Conservation (phyloP, 2,888 invertebrate species). For the Chalcis sispes region DNA sequence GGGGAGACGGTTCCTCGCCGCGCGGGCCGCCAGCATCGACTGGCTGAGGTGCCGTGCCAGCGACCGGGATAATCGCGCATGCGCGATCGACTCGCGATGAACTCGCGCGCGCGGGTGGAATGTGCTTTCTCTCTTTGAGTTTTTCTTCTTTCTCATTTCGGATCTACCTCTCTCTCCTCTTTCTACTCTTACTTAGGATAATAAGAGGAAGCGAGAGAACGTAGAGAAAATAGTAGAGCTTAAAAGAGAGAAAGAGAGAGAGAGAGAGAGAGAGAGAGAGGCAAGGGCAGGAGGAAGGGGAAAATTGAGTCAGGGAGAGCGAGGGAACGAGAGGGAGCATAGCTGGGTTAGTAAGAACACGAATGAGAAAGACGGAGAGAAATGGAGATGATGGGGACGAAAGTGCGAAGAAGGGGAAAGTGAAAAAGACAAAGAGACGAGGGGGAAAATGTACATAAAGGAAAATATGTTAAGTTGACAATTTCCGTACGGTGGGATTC, state of each 20-base stretch:
- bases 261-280: not conserved
- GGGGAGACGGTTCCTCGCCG: conserved; percentile 48
- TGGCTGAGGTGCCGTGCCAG: conserved; percentile 57
- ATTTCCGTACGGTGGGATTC: not conserved
- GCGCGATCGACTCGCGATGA: conserved; percentile 51
- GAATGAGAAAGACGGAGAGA: not conserved
- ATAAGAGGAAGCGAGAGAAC: not conserved
- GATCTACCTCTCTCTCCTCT: too few relatives aligned
- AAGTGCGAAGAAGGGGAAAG: not conserved
- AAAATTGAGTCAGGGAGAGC: conserved; percentile 43
- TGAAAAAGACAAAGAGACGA: not conserved
- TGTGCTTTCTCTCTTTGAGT: not conserved
- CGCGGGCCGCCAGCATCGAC: conserved; percentile 68
- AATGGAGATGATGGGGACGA: not conserved
- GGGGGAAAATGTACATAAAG: not conserved
- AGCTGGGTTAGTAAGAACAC: too few relatives aligned
- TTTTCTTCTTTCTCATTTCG: too few relatives aligned
- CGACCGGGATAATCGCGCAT: conserved; percentile 56
- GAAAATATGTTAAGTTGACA: conserved; percentile 14
- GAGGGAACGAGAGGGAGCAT: too few relatives aligned
- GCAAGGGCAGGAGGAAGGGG: not conserved
- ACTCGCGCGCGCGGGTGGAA: conserved; percentile 15
- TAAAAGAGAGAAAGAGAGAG: not conserved
- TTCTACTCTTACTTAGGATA: not conserved
- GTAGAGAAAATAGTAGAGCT: not conserved